phyloP scores from a whole-genome alignment of 2,888 invertebrate species.

The Dryobota labecula region DNA sequence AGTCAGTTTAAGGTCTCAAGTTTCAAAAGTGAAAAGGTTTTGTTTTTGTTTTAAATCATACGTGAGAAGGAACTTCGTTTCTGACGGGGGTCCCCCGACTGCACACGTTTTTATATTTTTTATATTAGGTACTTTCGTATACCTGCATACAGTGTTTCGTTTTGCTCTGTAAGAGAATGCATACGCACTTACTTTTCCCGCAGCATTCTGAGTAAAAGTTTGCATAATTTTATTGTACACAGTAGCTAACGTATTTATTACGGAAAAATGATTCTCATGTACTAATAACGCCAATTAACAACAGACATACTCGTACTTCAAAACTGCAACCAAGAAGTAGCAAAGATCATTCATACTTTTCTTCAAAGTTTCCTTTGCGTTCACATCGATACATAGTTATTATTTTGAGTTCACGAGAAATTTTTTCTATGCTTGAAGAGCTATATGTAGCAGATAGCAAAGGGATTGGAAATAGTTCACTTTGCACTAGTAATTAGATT shows the following conservation, averaged over 20 bases:
- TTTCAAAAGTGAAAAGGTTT: too few relatives aligned
- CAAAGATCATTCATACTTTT: neutral
- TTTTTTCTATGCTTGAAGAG: constrained; percentile 8
- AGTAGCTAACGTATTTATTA: neutral
- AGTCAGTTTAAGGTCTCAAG: too few relatives aligned
- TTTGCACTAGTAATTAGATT: neutral
- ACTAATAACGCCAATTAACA: neutral
- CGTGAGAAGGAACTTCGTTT: too few relatives aligned
- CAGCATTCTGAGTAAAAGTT: neutral
- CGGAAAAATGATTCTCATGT: neutral
- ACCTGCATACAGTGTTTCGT: too few relatives aligned
- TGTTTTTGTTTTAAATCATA: too few relatives aligned
- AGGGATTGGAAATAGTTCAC: constrained; percentile 18
- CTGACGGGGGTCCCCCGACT: too few relatives aligned
- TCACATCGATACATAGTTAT: constrained; percentile 5
- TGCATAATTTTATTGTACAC: neutral
- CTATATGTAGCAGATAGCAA: constrained; percentile 43
- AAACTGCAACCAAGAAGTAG: neutral
- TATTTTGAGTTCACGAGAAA: constrained; percentile 5
- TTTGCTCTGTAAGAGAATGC: too few relatives aligned
- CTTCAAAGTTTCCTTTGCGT: neutral
- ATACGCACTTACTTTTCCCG: neutral
- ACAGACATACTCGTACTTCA: neutral
- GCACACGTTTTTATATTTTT: too few relatives aligned
- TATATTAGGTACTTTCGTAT: too few relatives aligned